Conservation (phyloP, 2,797 vertebrate genomes). For the Adrianichthys oophorus region DNA sequence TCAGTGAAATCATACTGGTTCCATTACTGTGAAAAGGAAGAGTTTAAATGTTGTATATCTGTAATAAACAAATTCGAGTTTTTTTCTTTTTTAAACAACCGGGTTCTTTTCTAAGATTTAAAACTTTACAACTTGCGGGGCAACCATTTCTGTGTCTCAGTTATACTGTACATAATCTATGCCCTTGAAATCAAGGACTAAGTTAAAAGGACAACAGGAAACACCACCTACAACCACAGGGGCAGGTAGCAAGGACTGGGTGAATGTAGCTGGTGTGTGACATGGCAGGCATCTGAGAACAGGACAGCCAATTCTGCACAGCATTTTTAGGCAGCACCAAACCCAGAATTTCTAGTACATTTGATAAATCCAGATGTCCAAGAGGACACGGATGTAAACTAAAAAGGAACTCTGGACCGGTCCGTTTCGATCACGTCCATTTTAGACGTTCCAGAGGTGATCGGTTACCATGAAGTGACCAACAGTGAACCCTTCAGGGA, state of each 20-base stretch:
- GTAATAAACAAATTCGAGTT: neutral
- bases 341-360: conserved; percentile 25
- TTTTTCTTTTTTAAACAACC: neutral
- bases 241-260: conserved; percentile 34
- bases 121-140: conserved; percentile 15
- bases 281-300: conserved; percentile 50
- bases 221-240: conserved; percentile 16
- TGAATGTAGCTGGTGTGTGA: conserved; percentile 55
- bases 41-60: no score
- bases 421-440: neutral
- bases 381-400: neutral
- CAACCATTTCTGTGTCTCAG: conserved; percentile 25
- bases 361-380: conserved; percentile 10
- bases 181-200: conserved; percentile 67
- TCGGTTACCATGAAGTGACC: conserved; percentile 29
- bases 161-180: conserved; percentile 36
- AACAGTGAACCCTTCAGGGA: neutral
- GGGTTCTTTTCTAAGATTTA: conserved; percentile 11
- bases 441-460: neutral
- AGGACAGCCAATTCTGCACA: conserved; percentile 56
- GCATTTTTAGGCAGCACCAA: conserved; percentile 32
- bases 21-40: conserved; percentile 85
- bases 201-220: conserved; percentile 35
- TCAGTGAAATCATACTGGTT: conserved; percentile 99
- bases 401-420: neutral